phyloP scores from a whole-genome alignment of 2,113 vertebrate species.

The Rhipidura dahli region DNA sequence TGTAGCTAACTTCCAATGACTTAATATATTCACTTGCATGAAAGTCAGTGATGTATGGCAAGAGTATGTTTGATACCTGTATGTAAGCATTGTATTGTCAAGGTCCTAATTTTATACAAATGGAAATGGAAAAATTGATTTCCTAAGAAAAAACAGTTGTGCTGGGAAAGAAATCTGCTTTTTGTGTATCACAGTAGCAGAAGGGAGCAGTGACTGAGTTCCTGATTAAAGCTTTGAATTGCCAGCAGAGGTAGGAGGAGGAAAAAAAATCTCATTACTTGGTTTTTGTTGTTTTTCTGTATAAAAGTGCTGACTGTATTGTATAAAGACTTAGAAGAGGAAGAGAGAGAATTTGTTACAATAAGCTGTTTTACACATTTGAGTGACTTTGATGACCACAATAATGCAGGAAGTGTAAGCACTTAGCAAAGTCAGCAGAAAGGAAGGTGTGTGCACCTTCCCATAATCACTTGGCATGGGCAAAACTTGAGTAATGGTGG shows the following conservation, averaged over 20 bases:
- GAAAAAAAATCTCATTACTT: neutral
- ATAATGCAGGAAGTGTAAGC: neutral
- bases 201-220: neutral
- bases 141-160: neutral
- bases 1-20: neutral
- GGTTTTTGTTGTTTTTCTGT: neutral
- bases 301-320: neutral
- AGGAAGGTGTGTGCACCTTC: neutral
- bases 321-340: neutral
- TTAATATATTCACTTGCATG: neutral
- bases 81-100: neutral
- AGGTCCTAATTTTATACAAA: neutral
- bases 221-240: neutral
- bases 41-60: neutral
- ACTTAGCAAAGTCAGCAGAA: neutral
- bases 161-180: neutral
- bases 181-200: neutral
- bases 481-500: neutral
- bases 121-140: neutral
- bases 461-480: neutral
- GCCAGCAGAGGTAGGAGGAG: neutral
- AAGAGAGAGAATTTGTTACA: neutral
- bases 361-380: neutral
- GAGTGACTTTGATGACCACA: neutral
- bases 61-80: neutral